phyloP scores from a whole-genome alignment of 2,888 invertebrate species.

The Lagria hirta region DNA sequence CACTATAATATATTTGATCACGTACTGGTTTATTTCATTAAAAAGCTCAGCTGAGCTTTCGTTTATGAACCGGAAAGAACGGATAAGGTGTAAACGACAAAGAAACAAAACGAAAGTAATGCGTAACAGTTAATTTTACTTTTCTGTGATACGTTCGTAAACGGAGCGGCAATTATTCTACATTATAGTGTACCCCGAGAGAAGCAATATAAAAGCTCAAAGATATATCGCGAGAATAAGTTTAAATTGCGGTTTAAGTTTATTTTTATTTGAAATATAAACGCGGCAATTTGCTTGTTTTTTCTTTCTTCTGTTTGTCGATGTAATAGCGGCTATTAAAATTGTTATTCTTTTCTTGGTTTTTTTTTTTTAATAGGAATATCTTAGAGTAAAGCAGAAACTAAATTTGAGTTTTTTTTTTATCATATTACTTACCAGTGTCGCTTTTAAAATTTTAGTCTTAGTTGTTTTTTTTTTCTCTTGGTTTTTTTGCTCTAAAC shows the following conservation, averaged over 20 bases:
- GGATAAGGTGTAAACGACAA: slow-evolving; percentile 20
- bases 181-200: slow-evolving; percentile 43
- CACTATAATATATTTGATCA: too few relatives aligned
- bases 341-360: background rate
- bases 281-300: slow-evolving; percentile 40
- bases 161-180: slow-evolving; percentile 49
- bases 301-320: slow-evolving; percentile 8
- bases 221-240: slow-evolving; percentile 47
- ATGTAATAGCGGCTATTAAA: background rate
- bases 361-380: background rate
- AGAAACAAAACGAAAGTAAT: slow-evolving; percentile 45
- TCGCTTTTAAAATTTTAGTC: too few relatives aligned
- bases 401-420: too few relatives aligned
- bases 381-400: slow-evolving; percentile 4
- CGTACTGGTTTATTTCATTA: too few relatives aligned
- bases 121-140: slow-evolving; percentile 50
- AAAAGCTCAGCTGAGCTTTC: slow-evolving; percentile 10
- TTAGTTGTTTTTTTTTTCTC: too few relatives aligned
- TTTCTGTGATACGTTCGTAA: slow-evolving; percentile 39
- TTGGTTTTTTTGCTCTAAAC: too few relatives aligned
- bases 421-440: too few relatives aligned
- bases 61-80: slow-evolving; percentile 15
- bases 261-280: slow-evolving; percentile 46
- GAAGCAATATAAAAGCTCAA: slow-evolving; percentile 41
- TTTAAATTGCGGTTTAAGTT: slow-evolving; percentile 47